Base-by-base conservation (phyloP, 53 echinoderm and acorn worm species). In the Henricia sp. region DNA sequence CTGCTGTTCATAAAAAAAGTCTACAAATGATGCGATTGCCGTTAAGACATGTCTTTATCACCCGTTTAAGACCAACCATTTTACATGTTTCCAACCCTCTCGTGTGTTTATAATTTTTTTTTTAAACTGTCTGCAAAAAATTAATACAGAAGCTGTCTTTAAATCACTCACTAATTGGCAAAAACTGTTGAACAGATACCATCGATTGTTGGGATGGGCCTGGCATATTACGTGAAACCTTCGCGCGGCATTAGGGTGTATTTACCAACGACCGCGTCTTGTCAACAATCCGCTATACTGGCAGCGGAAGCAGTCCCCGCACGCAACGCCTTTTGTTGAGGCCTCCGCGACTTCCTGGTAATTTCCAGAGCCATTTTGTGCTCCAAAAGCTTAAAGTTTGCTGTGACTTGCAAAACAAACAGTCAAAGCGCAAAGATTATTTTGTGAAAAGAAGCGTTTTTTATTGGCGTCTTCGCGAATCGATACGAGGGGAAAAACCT, bases 191-290 rank as follows among this genome's bases (percentile, higher is more conserved):
- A n/a, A n/a, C n/a, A n/a, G n/a, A n/a, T n/a, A n/a, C n/a, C n/a
- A 60, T 60, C 17, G 62, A 60, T 60, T 30, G 33, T 4, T n/a
- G n/a, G 12, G 62, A 60, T 60, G 62, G 62, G 29, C 62, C n/a
- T 67, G 23, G 37, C 23, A 38, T 67, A 67, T 38, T 67, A 67
- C 19, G 20, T 19, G 5, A 67, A 23, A 38, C 37, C 21, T 1
- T 17, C 3, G 67, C 23, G 19, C 6, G 23, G 6, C n/a, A 30
- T 3, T 20, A n/a, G 2, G 3, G 20, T 67, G 40, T n/a, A n/a
- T 67, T 67, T 37, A 67, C 32, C 40, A 14, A 25, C 26, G 3
- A 32, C 38, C 19, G 20, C 9, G 64, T 17, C 23, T 40, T 2
- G 32, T 67, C 37, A 37, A 67, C 67, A 38, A 1, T 2, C 38